Percentiles rank a stretch among this genome's conserved stretches.
Evolutionary conservation across 2,113 vertebrate species (phyloP).

Genomic region (Ahaetulla prasina): DNA sequence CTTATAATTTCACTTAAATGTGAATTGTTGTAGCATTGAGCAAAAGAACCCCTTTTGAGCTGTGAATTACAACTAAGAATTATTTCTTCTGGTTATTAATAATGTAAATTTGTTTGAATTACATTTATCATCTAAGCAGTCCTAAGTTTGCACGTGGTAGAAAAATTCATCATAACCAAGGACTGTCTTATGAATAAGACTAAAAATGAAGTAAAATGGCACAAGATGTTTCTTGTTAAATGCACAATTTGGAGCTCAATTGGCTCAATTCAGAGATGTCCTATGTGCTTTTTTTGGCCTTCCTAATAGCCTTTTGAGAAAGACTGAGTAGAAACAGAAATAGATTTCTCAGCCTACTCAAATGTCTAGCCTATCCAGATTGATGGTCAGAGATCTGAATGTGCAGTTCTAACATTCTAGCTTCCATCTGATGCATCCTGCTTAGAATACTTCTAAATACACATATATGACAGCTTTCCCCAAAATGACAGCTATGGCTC

Average conservation of each 20-base stretch:
- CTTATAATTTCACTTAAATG: conserved; percentile 5
- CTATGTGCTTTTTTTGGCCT: background rate
- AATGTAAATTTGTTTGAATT: background rate
- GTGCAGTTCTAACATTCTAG: background rate
- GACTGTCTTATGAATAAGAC: background rate
- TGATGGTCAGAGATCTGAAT: background rate
- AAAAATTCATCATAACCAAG: background rate
- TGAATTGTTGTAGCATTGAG: background rate
- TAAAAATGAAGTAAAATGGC: background rate
- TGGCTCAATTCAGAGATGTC: background rate
- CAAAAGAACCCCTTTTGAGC: background rate
- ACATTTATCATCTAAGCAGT: background rate
- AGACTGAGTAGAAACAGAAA: background rate
- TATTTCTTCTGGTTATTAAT: background rate
- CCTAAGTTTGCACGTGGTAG: background rate
- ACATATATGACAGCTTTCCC: background rate
- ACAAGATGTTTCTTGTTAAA: background rate
- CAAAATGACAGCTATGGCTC: background rate
- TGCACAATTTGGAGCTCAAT: background rate
- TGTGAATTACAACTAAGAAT: conserved; percentile 5
- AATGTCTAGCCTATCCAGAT: background rate
- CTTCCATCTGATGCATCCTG: background rate
- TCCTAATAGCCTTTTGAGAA: background rate
- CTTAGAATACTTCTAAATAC: background rate
- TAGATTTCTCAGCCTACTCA: background rate